phyloP scores from a whole-genome alignment of 2,113 vertebrate species.

The Amphiprion ocellaris region DNA sequence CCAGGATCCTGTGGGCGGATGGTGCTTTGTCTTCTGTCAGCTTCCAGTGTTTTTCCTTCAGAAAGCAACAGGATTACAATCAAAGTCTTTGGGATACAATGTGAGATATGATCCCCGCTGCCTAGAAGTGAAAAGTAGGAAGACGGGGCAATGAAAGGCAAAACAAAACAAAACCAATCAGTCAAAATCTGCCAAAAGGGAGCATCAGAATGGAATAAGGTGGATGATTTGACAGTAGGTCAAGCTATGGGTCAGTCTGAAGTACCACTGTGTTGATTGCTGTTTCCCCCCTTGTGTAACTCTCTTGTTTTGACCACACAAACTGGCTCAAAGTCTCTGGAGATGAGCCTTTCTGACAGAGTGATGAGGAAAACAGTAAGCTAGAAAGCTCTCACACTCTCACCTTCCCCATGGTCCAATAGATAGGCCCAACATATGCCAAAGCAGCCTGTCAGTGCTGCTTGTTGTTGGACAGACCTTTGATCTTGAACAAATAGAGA shows the following conservation, averaged over 20 bases:
- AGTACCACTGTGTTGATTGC: conserved; percentile 62
- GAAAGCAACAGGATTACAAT: conserved; percentile 73
- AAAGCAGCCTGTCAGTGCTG: conserved; percentile 61
- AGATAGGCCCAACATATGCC: conserved; percentile 53
- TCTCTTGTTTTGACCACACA: conserved; percentile 73
- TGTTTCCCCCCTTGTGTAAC: conserved; percentile 46
- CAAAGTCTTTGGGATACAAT: conserved; percentile 63
- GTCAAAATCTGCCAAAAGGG: conserved; percentile 64
- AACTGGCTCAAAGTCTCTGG: conserved; percentile 56
- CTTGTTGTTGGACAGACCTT: conserved; percentile 75
- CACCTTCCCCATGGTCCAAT: conserved; percentile 60
- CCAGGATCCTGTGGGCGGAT: conserved; percentile 73
- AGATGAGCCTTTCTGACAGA: conserved; percentile 65
- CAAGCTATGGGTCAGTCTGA: conserved; percentile 62
- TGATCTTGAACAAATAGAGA: conserved; percentile 77
- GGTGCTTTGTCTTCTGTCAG: conserved; percentile 79
- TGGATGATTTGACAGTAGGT: conserved; percentile 61
- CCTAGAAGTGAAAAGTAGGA: conserved; percentile 34
- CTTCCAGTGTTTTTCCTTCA: conserved; percentile 52
- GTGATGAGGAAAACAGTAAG: conserved; percentile 69
- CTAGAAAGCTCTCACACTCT: conserved; percentile 66
- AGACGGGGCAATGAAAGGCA: conserved; percentile 43
- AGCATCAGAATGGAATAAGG: conserved; percentile 34
- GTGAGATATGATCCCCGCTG: conserved; percentile 64
- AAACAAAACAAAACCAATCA: conserved; percentile 65